Base-by-base conservation (phyloP, 2,888 invertebrate species). In the Agonum fuliginosum region DNA sequence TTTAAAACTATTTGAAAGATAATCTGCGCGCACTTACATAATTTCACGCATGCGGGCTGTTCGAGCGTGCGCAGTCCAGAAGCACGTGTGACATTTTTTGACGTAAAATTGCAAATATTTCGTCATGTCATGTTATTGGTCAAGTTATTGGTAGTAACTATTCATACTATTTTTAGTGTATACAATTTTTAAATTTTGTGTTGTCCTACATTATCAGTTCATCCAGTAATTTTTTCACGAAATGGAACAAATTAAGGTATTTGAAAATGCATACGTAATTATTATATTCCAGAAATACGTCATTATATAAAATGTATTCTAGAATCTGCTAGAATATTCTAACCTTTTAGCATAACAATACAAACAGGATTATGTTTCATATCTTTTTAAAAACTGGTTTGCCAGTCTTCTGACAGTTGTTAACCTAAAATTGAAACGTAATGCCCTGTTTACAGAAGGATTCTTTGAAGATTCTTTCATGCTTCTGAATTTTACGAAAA, bases 71-170 rank as follows among this genome's bases (percentile, higher is more conserved):
- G 67, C 67, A 41, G 8, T 67, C 14, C 2, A 19, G 8, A 62
- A 46, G 70, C 46, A 70, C 70, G 30, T 70, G 70, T 70, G 46
- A 70, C 70, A 48, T 70, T 70, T n/a, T 58, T 27, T 46, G 30
- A 46, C 43, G 24, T 70, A 70, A 46, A 37, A 22, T 41, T 19
- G 43, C n/a, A 43, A 37, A 41, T 41, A 67, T 70, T 41, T 70
- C 24, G 70, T 70, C 43, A 70, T 70, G 70, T 70, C 70, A 70
- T 70, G 43, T 70, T 27, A 46, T 70, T 70, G 41, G 70, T 70
- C 70, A 70, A 46, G 43, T 70, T 27, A 46, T 70, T 70, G 41
- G 37, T 67, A 70, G 43, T 24, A 12, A 12, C 24, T 27, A 17
- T 24, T 24, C 46, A 37, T 30, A 3, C 14, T 70, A 70, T 46